Evolutionary conservation across 2,888 invertebrate species (phyloP), one percentile per base, ranked within the genome.

Genomic region (Cancer borealis): DNA sequence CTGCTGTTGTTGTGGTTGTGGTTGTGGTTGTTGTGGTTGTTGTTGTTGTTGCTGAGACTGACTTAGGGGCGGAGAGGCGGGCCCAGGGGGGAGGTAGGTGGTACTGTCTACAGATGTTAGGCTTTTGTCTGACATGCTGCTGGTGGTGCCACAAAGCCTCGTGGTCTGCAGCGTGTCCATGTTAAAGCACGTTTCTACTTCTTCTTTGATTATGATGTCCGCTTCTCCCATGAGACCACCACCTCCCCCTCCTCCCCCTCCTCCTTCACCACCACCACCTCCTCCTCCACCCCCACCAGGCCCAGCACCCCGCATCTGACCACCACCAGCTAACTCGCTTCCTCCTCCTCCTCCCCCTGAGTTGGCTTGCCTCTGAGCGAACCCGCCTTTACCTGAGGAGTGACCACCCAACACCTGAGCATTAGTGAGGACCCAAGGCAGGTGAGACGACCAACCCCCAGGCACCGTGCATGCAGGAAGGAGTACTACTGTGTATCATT

Each of bases 311-410:
- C 94, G 92, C 92, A 94, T 91, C 92, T 92, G 92, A 90, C 94
- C 94, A 88, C 94, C 94, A 94, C 93, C 93, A 92, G 92, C 60
- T 91, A 91, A 54, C 90, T 93, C 94, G 94, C 91, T 92, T 89
- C 92, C 94, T 92, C 94, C 92, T 91, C 92, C 94, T 92, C 92
- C 94, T 92, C 89, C 94, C 17, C 92, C 92, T 54, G 93, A 84
- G 91, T 47, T 54, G 91, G 91, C 91, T 91, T 92, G 92, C 93
- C 94, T 94, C 91, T 94, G 94, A 46, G 91, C 94, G 94, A 91
- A 94, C 92, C 94, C 94, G 92, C 91, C 92, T 93, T 94, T 94
- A 92, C 94, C 94, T 94, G 92, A 84, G 92, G 93, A 88, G 93
- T 91, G 93, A 79, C 79, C 79, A 87, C 94, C 94, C 94, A 91